Base-by-base conservation (phyloP, 1,140 invertebrate genomes). In the Drosophila truncata region DNA sequence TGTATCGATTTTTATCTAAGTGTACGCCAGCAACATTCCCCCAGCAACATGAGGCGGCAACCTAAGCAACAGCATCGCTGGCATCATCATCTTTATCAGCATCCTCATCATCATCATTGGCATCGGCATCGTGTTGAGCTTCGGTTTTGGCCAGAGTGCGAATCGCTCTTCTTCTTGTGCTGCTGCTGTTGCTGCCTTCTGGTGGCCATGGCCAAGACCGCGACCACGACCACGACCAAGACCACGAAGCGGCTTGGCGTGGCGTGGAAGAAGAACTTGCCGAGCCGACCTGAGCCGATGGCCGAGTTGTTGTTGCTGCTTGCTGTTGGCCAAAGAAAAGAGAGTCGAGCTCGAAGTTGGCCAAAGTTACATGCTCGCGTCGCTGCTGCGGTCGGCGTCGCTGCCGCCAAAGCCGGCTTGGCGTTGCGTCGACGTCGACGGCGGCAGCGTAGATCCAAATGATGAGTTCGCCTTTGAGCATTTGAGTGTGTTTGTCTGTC, bases 251-350 rank as follows among this genome's bases (percentile, higher is more conserved):
- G 27, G n/a, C 50, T 20, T 52, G 50, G 29, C 49, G 29, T 33
- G 49, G 29, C 49, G 18, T 52, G 29, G 29, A 87, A 87, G 84
- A 87, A 87, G 84, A 87, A 87, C 83, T 88, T 87, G 84, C 82
- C 82, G 66, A 52, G 64, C 42, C 67, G 41, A 79, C 46, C 83
- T 87, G 83, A 85, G 79, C 69, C 78, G 78, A 84, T 73, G 82
- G 50, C 50, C 50, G 50, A 54, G 50, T 54, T 54, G 50, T 54
- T 54, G 50, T 54, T 54, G 50, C 46, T 42, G 41, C 33, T 8
- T 44, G 42, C 20, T 23, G 42, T 54, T 54, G 50, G 50, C 50
- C 50, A 54, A 54, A 54, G 50, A 54, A 54, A 54, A 54, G 50
- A 54, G 50, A 54, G 50, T 54, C 50, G 31, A 31, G 50, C 10